Evolutionary conservation across 1,140 invertebrate species (phyloP).

Genomic region (Cotesia chilonis): DNA sequence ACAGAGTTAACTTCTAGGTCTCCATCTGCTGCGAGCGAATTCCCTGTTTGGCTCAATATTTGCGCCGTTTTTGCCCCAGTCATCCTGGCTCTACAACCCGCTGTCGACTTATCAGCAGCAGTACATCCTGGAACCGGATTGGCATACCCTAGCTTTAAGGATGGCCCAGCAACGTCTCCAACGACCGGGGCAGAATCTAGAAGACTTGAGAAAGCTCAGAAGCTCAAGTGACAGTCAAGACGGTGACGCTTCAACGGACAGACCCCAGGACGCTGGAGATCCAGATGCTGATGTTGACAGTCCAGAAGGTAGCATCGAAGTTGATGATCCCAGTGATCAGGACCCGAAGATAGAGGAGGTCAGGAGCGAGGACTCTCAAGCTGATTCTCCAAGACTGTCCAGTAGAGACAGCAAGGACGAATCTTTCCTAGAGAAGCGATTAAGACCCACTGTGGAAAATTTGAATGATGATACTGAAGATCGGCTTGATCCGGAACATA

Average conservation of each 20-base stretch:
- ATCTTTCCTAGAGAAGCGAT: constrained; percentile 47
- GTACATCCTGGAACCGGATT: constrained; percentile 61
- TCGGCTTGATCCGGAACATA: constrained; percentile 44
- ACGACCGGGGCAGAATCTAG: constrained; percentile 56
- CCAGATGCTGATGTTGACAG: constrained; percentile 53
- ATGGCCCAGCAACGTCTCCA: constrained; percentile 63
- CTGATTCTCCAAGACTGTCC: constrained; percentile 54
- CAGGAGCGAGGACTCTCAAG: constrained; percentile 58
- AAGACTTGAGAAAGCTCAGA: constrained; percentile 57
- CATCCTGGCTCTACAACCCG: constrained; percentile 62
- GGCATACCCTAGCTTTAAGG: constrained; percentile 61
- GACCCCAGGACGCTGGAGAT: constrained; percentile 43
- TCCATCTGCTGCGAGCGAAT: constrained; percentile 60
- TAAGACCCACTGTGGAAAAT: constrained; percentile 58
- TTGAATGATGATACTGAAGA: constrained; percentile 53
- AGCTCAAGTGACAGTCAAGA: constrained; percentile 47
- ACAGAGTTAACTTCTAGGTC: constrained; percentile 48
- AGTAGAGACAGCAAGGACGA: constrained; percentile 48
- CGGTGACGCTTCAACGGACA: constrained; percentile 51
- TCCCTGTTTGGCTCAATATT: constrained; percentile 63
- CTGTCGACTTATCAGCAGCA: constrained; percentile 59
- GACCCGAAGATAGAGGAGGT: constrained; percentile 43
- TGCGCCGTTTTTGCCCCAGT: constrained; percentile 60
- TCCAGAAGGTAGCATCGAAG: constrained; percentile 62
- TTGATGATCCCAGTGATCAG: constrained; percentile 57